Conservation (phyloP, 2,888 invertebrate species). For the Galeopsomyia nigrocyanea region DNA sequence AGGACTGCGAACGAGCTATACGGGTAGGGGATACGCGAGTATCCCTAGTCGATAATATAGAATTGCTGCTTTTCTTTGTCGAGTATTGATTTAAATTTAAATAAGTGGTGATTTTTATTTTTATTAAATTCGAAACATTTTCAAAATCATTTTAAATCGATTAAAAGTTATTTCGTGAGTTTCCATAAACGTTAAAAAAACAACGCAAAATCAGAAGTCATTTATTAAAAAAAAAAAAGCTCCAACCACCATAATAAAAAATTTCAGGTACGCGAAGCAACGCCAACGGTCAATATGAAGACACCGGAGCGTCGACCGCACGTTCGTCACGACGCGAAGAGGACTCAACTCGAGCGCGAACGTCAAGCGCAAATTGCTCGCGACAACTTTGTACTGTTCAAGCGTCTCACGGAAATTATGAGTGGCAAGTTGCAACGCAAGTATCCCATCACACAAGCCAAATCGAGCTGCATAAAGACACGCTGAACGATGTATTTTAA, state of each 20-base stretch:
- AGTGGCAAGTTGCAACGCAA: conserved; percentile 54
- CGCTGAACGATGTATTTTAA: conserved; percentile 28
- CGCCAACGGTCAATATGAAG: conserved; percentile 60
- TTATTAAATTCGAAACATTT: too few relatives aligned
- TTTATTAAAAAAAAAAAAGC: background rate
- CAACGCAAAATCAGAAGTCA: background rate
- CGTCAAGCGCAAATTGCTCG: conserved; percentile 60
- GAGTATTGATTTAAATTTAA: too few relatives aligned
- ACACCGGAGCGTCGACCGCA: conserved; percentile 61
- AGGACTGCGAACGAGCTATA: too few relatives aligned
- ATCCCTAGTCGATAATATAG: too few relatives aligned
- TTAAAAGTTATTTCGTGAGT: too few relatives aligned
- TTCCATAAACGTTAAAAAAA: background rate
- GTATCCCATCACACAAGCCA: conserved; percentile 55
- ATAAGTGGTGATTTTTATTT: too few relatives aligned
- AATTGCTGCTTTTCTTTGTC: too few relatives aligned
- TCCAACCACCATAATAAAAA: background rate
- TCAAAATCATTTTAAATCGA: too few relatives aligned
- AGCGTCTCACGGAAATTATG: conserved; percentile 63
- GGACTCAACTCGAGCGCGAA: conserved; percentile 61
- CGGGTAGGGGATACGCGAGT: too few relatives aligned
- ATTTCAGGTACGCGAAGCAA: conserved; percentile 60
- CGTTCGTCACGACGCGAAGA: conserved; percentile 60
- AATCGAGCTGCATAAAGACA: conserved; percentile 58
- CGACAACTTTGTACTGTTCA: conserved; percentile 63